A percentile compares a stretch with the other conserved stretches of the same genome.
Conservation (phyloP, 2,797 vertebrate species). For the Cyclopterus lumpus region DNA sequence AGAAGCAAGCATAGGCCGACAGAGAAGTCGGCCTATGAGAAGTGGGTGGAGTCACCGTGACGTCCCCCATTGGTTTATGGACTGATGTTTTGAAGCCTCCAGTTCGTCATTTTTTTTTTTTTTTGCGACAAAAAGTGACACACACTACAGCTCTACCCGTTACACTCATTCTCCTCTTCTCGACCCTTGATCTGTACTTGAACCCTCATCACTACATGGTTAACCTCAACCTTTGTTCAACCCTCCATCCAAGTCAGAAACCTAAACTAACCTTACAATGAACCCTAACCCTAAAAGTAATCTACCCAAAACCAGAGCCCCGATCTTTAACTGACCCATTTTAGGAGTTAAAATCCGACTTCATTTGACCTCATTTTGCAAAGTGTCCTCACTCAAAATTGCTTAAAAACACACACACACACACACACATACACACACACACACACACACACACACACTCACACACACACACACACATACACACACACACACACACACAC, state of each 20-base stretch:
- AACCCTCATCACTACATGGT: neutral
- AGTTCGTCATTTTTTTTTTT: too few species aligned
- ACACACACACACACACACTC: conserved; percentile 16
- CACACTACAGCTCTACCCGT: neutral
- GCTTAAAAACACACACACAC: conserved; percentile 5
- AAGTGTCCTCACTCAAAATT: neutral
- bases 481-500: conserved; percentile 10
- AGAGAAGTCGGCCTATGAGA: neutral
- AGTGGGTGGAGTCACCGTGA: too few species aligned
- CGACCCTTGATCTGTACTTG: neutral
- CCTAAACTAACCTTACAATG: neutral
- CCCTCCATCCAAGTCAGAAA: neutral
- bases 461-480: conserved; percentile 7
- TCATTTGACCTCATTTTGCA: conserved; percentile 35
- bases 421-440: conserved; percentile 10
- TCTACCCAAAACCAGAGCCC: neutral
- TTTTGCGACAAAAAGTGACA: neutral
- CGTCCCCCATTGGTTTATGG: too few species aligned
- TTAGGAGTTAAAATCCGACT: neutral
- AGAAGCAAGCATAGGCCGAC: conserved; percentile 7
- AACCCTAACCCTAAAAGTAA: neutral
- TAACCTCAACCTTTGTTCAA: conserved; percentile 5
- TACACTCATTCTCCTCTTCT: neutral
- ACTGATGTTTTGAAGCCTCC: too few species aligned
- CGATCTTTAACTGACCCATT: neutral